phyloP scores from a whole-genome alignment of 2,797 vertebrate species.

The Manis javanica region DNA sequence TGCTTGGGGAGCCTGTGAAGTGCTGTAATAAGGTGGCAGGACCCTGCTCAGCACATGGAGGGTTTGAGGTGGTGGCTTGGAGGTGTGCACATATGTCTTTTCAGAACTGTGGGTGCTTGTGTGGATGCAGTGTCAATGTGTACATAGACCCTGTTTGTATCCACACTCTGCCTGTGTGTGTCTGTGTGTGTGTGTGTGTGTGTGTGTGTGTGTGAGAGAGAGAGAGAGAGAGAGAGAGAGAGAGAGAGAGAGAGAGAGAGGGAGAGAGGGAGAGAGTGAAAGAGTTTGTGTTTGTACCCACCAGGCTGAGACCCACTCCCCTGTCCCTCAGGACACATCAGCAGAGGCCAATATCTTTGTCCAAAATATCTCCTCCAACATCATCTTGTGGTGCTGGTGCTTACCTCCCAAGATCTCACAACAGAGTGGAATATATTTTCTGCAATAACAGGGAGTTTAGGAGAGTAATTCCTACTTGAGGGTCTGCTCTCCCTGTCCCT shows the following conservation, averaged over 20 bases:
- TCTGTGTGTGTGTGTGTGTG: neutral
- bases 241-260: too few species aligned
- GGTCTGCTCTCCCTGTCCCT: neutral
- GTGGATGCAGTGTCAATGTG: neutral
- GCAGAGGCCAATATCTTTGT: slow-evolving; percentile 50
- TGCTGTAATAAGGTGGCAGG: neutral
- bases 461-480: slow-evolving; percentile 33
- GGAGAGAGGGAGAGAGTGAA: too few species aligned
- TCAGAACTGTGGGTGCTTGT: neutral
- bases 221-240: too few species aligned
- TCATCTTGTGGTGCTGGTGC: neutral
- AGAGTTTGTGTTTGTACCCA: too few species aligned
- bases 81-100: neutral
- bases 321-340: neutral
- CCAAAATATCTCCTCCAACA: slow-evolving; percentile 7
- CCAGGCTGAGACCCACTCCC: neutral
- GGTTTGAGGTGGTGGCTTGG: neutral
- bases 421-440: slow-evolving; percentile 23
- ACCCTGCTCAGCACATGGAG: neutral
- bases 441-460: slow-evolving; percentile 7
- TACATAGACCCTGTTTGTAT: neutral
- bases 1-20: slow-evolving; percentile 7
- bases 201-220: neutral
- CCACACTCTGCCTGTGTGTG: neutral
- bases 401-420: neutral